Evolutionary conservation across 2,888 invertebrate species (phyloP), one percentile per base, ranked within the genome.

Genomic region (Sphaerophoria rueppellii): DNA sequence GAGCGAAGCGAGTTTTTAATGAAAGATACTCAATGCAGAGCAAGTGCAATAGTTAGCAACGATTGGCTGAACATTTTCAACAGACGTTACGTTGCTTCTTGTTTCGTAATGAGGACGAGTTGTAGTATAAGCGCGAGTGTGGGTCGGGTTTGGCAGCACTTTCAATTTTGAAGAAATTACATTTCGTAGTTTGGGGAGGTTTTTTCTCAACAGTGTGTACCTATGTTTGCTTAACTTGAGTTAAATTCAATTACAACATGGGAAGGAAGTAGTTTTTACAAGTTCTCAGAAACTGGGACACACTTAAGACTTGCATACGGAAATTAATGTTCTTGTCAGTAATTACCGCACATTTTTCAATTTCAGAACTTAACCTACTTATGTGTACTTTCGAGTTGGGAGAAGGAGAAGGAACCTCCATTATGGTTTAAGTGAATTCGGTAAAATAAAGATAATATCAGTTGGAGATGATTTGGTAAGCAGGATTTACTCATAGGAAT

Each of bases 231-330:
- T 14, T 5, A 7, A 9, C 12, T 35, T 24, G 50, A 52, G 54
- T 32, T 76, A 55, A 71, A 75, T 70, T 81, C 70, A 81, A 81
- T 81, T 75, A 75, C 61, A 50, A 9, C 2, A 34, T 34, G 46
- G 63, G 48, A 54, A 81, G 75, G 81, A 81, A 76, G 81, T 71
- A 54, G 37, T 60, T 81, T 81, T 81, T 71, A 71, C 37, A 63
- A 63, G 57, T 76, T 55, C 54, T 46, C 35, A 16, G 58, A 71
- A 76, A 81, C 46, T 65, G 32, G 40, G 71, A 16, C 55, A 67
- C 48, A 65, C 11, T 54, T 4, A 32, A 43, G 12, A 12, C 40
- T 40, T 43, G 12, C 12, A 24, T 48, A 4, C 5, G 7, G 50
- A 16, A 52, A 24, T 24, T 6, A 9, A 24, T 9, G 52, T 52